Conservation (phyloP, 2,888 invertebrate species). For the Polia nebulosa region DNA sequence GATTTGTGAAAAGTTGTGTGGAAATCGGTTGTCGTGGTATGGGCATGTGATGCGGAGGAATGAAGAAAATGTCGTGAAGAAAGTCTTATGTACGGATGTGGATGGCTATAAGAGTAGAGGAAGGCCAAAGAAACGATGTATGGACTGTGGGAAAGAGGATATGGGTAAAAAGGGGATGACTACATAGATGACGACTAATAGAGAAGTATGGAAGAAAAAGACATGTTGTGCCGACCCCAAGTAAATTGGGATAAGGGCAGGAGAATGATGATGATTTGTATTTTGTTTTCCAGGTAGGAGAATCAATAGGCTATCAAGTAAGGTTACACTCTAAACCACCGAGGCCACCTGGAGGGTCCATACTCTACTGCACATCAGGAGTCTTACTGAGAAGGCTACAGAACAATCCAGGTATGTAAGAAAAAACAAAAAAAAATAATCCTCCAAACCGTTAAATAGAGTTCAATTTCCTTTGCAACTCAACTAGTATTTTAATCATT, state of each 20-base stretch:
- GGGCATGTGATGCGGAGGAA: no score
- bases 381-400: slow-evolving; percentile 88
- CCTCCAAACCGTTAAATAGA: not conserved
- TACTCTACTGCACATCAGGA: slow-evolving; percentile 94
- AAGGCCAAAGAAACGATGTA: no score
- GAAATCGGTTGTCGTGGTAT: no score
- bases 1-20: no score
- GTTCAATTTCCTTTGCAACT: not conserved
- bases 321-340: slow-evolving; percentile 90
- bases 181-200: no score
- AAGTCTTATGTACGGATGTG: no score
- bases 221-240: no score
- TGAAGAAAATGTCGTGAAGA: no score
- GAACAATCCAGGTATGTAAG: slow-evolving; percentile 81
- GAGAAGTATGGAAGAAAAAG: no score
- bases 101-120: no score
- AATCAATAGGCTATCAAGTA: slow-evolving; percentile 93
- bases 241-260: not conserved
- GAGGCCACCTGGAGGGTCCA: slow-evolving; percentile 88
- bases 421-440: not conserved
- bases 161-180: no score
- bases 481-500: not conserved
- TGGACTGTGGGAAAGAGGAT: no score
- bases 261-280: not conserved
- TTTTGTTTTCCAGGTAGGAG: slow-evolving; percentile 86